A percentile compares a stretch with the other conserved stretches of the same genome.
These are phyloP conservation scores for Crotophaga sulcirostris DNA, from an alignment of 2,113 vertebrate genomes.

Conservation along the genomic window DNA sequence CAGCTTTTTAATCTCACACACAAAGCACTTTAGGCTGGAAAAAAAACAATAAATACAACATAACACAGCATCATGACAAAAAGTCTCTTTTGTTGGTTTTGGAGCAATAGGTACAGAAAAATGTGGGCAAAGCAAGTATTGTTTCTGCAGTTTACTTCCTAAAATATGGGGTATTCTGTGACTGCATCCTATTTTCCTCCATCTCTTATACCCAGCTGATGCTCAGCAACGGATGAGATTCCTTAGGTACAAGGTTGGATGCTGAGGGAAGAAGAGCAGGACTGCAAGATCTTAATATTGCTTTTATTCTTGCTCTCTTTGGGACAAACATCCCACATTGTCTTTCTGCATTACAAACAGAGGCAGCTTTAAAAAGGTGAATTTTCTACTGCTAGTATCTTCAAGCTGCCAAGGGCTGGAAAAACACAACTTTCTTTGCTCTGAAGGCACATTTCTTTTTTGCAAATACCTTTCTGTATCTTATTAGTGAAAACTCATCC, in stretches of 20 bases:
- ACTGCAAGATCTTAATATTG: neutral
- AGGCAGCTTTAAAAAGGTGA: neutral
- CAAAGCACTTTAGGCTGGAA: conserved; percentile 74
- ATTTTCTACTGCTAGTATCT: neutral
- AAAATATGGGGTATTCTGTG: neutral
- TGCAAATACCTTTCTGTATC: neutral
- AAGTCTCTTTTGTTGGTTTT: conserved; percentile 33
- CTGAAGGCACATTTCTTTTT: neutral
- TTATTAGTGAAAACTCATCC: neutral
- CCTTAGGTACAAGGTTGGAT: neutral
- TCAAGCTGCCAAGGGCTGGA: neutral
- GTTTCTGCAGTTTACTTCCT: conserved; percentile 16
- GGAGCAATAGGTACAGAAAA: conserved; percentile 16
- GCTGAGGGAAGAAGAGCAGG: conserved; percentile 11
- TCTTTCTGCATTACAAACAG: neutral
- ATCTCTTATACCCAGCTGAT: conserved; percentile 39
- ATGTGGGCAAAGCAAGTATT: conserved; percentile 19
- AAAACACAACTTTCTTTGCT: neutral
- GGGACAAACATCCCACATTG: neutral
- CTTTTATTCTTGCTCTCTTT: neutral
- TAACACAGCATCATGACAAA: conserved; percentile 65
- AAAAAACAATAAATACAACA: conserved; percentile 62
- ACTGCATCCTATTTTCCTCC: neutral
- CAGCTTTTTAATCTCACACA: conserved; percentile 87
- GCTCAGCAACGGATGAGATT: conserved; percentile 34